Conservation (phyloP, 1,140 invertebrate genomes). For the Atta colombica region DNA sequence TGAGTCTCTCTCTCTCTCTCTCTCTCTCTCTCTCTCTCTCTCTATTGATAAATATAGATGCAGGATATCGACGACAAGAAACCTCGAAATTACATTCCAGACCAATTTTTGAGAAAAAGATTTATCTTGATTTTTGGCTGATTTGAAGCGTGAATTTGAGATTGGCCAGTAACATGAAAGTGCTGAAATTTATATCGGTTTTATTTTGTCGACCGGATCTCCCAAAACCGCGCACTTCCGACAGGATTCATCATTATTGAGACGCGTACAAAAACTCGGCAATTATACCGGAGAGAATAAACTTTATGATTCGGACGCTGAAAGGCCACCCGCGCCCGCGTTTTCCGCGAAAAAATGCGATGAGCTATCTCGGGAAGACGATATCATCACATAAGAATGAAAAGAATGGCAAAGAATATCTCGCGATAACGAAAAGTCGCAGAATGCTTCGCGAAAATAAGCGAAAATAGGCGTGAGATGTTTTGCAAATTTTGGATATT, state of each 20-base stretch:
- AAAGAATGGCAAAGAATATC: too few relatives aligned
- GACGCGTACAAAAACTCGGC: not conserved
- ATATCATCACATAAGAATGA: not conserved
- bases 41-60: not conserved
- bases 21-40: not conserved
- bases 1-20: too few relatives aligned
- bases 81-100: not conserved
- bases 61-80: too few relatives aligned
- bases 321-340: not conserved
- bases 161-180: not conserved
- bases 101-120: not conserved
- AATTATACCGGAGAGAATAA: conserved; percentile 32
- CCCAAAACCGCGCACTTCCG: conserved; percentile 13
- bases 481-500: too few relatives aligned
- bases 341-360: not conserved
- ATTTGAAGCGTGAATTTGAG: not conserved
- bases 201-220: conserved; percentile 6
- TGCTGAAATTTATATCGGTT: conserved; percentile 12
- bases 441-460: not conserved
- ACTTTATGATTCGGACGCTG: conserved; percentile 14
- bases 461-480: too few relatives aligned
- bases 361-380: not conserved
- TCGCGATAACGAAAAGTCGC: too few relatives aligned
- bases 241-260: conserved; percentile 30
- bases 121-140: not conserved